These are phyloP conservation scores for Mesocricetus auratus DNA, from an alignment of 2,113 vertebrate species.

Conservation along the genomic window DNA sequence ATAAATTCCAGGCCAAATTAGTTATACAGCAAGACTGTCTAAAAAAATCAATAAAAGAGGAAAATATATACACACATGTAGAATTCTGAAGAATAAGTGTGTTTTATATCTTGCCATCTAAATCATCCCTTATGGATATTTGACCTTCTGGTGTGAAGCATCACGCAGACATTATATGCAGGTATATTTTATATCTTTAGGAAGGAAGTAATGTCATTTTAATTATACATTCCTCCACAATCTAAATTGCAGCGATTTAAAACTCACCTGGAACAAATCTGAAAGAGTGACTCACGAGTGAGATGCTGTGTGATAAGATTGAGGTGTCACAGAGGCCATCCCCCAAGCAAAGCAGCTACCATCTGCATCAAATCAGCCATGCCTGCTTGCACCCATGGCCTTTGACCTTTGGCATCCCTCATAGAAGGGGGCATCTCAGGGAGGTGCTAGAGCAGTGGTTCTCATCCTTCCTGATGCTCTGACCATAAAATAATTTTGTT, in stretches of 20 bases:
- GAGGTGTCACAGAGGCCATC: neutral
- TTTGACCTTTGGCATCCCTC: too few species aligned
- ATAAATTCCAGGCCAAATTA: neutral
- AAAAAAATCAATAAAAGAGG: neutral
- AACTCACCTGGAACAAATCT: neutral
- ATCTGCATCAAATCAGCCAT: neutral
- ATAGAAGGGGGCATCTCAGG: neutral
- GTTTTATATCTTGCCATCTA: neutral
- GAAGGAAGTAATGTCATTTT: neutral
- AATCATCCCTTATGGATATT: neutral
- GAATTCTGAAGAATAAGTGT: neutral
- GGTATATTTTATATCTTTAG: neutral
- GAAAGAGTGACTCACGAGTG: neutral
- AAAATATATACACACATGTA: neutral
- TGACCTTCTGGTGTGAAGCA: neutral
- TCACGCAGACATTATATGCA: neutral
- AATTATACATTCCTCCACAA: neutral
- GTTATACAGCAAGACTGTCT: neutral
- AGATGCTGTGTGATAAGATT: neutral
- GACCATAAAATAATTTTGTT: neutral
- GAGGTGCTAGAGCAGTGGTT: neutral
- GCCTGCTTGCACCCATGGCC: fast-evolving
- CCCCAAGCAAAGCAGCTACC: neutral
- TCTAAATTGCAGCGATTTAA: neutral
- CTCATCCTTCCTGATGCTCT: neutral